A percentile compares a stretch with the other conserved stretches of the same genome.
phyloP scores from a whole-genome alignment of 2,113 vertebrate species.

The Poeciliopsis turrubarensis region DNA sequence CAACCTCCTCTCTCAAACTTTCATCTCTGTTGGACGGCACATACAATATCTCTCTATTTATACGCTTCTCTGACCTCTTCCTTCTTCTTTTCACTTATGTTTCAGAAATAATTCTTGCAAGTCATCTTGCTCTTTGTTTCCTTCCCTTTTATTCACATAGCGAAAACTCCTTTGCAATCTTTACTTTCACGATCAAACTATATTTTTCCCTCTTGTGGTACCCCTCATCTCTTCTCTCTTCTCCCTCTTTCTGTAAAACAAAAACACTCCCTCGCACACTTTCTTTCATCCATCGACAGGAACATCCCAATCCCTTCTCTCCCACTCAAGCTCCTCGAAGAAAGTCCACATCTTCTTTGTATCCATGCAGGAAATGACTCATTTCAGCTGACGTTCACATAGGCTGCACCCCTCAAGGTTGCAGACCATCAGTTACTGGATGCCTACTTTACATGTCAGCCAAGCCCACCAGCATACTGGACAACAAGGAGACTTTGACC shows the following conservation, averaged over 20 bases:
- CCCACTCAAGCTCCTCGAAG: not conserved
- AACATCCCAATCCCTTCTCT: conserved; percentile 24
- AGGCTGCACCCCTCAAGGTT: conserved; percentile 19
- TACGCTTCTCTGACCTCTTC: conserved; percentile 12
- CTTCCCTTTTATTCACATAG: not conserved
- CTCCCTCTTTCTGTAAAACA: conserved; percentile 22
- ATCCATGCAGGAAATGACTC: conserved; percentile 32
- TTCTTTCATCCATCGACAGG: conserved; percentile 2
- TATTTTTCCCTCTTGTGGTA: not conserved
- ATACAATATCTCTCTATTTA: conserved; percentile 49
- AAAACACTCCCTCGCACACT: conserved; percentile 1
- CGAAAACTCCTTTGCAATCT: not conserved
- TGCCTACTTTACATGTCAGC: conserved; percentile 52
- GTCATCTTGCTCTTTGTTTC: not conserved
- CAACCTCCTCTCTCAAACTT: conserved; percentile 45
- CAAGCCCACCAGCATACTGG: conserved; percentile 6
- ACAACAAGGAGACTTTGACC: conserved; percentile 32
- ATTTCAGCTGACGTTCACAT: conserved; percentile 44
- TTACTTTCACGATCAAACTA: not conserved
- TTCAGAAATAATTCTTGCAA: not conserved
- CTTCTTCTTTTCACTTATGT: not conserved
- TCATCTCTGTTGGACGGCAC: conserved; percentile 45
- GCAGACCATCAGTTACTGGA: conserved; percentile 29
- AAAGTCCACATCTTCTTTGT: conserved; percentile 30
- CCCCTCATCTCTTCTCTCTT: not conserved